A percentile compares a stretch with the other conserved stretches of the same genome.
These are phyloP conservation scores for Scaptomyza cyrtandrae DNA, from an alignment of 2,888 invertebrate species.

Conservation along the genomic window DNA sequence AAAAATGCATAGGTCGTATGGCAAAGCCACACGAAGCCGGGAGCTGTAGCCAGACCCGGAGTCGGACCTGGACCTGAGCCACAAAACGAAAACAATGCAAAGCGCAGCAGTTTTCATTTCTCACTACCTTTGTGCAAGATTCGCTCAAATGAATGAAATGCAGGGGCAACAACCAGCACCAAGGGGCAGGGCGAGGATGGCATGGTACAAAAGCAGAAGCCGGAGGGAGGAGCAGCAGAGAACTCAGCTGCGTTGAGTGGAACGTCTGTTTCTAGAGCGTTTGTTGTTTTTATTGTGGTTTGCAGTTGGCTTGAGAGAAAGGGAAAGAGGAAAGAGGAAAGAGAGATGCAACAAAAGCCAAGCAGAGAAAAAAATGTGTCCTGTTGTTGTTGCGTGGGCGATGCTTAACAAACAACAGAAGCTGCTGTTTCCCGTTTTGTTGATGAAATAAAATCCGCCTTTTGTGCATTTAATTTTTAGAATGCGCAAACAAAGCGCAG, in stretches of 20 bases:
- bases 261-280: conserved; percentile 75
- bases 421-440: conserved; percentile 79
- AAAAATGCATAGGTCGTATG: conserved; percentile 28
- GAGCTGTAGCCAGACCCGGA: not conserved
- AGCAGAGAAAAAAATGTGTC: conserved; percentile 68
- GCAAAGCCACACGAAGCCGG: conserved; percentile 17
- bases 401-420: conserved; percentile 79
- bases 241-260: conserved; percentile 76
- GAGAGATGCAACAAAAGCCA: conserved; percentile 58
- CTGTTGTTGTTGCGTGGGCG: conserved; percentile 73
- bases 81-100: conserved; percentile 75
- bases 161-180: conserved; percentile 24
- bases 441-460: conserved; percentile 81
- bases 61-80: conserved; percentile 26
- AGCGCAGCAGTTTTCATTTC: conserved; percentile 73
- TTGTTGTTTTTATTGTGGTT: conserved; percentile 60
- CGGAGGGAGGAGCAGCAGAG: conserved; percentile 27
- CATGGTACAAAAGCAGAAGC: not conserved
- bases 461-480: conserved; percentile 81
- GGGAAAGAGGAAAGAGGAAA: conserved; percentile 5
- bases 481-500: conserved; percentile 75
- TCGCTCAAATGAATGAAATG: conserved; percentile 61
- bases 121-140: conserved; percentile 73
- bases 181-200: conserved; percentile 5
- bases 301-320: not conserved